Evolutionary conservation across 1,140 invertebrate species (phyloP).

Genomic region (Meloidogyne chitwoodi): DNA sequence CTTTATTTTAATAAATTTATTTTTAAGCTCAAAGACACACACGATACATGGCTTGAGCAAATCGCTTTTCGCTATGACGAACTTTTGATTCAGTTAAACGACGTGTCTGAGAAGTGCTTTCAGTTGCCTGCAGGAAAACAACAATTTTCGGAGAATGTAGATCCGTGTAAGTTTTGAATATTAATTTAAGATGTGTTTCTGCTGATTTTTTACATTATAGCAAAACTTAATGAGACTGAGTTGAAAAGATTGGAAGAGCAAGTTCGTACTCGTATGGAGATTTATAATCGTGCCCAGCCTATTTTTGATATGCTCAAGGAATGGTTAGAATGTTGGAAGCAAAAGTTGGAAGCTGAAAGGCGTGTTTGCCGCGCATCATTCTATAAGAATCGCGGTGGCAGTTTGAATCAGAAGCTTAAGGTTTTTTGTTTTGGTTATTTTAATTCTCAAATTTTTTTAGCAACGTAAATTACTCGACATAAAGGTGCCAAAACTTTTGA

Average conservation of each 20-base stretch:
- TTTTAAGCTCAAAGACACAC: constrained; percentile 19
- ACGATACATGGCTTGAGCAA: constrained; percentile 22
- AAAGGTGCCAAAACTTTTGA: constrained; percentile 13
- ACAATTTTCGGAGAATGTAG: neutral
- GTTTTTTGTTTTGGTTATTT: neutral
- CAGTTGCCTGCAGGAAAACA: neutral
- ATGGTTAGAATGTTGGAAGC: constrained; percentile 21
- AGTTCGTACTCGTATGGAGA: neutral
- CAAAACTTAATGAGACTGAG: neutral
- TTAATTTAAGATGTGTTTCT: neutral
- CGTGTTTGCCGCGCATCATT: constrained; percentile 23
- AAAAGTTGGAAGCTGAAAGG: constrained; percentile 17
- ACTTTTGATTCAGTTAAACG: constrained; percentile 14
- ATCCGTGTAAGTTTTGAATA: constrained; percentile 12
- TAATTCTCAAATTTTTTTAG: neutral
- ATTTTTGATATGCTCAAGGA: constrained; percentile 20
- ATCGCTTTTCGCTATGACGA: constrained; percentile 26
- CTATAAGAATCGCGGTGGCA: constrained; percentile 22
- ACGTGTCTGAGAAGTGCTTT: constrained; percentile 19
- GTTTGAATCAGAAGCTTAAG: constrained; percentile 9
- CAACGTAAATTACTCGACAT: constrained; percentile 10
- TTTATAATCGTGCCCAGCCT: constrained; percentile 6
- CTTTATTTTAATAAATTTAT: neutral
- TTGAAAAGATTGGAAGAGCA: constrained; percentile 18
- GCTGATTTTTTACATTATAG: neutral